phyloP scores from a whole-genome alignment of 2,113 vertebrate species.

The Syngnathoides biaculeatus region DNA sequence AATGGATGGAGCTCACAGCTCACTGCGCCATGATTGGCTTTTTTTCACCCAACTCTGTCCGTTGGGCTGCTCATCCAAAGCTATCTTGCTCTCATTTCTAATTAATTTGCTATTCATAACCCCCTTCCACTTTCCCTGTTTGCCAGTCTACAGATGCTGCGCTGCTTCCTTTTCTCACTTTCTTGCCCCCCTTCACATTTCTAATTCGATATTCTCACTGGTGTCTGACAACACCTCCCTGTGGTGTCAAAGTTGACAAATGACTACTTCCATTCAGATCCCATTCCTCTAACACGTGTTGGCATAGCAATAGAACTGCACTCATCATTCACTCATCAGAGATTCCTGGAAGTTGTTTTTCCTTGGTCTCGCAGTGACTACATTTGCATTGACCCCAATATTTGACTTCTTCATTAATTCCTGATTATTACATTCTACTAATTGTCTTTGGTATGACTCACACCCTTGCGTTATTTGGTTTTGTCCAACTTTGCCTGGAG shows the following conservation, averaged over 20 bases:
- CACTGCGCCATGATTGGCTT: slow-evolving; percentile 75
- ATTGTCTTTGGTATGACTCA: neutral
- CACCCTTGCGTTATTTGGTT: neutral
- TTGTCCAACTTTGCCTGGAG: neutral
- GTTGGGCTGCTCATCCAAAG: slow-evolving; percentile 66
- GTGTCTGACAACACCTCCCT: slow-evolving; percentile 57
- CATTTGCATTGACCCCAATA: neutral
- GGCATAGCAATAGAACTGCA: slow-evolving; percentile 32
- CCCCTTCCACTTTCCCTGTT: slow-evolving; percentile 45
- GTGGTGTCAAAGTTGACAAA: slow-evolving; percentile 58
- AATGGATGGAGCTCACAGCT: slow-evolving; percentile 84
- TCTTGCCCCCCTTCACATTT: slow-evolving; percentile 19
- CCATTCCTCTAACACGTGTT: slow-evolving; percentile 48
- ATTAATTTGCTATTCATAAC: slow-evolving; percentile 78
- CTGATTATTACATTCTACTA: neutral
- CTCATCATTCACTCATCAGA: slow-evolving; percentile 50
- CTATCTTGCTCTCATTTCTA: slow-evolving; percentile 76
- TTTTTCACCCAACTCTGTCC: slow-evolving; percentile 58
- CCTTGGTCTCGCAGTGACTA: neutral
- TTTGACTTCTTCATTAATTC: neutral
- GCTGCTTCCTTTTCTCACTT: slow-evolving; percentile 23
- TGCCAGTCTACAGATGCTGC: slow-evolving; percentile 40
- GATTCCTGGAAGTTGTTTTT: slow-evolving; percentile 42
- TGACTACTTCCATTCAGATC: slow-evolving; percentile 46
- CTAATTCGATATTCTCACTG: slow-evolving; percentile 45